A percentile compares a stretch with the other conserved stretches of the same genome.
Evolutionary conservation across 2,797 vertebrate species (phyloP).

Genomic region (Acanthiza pusilla): DNA sequence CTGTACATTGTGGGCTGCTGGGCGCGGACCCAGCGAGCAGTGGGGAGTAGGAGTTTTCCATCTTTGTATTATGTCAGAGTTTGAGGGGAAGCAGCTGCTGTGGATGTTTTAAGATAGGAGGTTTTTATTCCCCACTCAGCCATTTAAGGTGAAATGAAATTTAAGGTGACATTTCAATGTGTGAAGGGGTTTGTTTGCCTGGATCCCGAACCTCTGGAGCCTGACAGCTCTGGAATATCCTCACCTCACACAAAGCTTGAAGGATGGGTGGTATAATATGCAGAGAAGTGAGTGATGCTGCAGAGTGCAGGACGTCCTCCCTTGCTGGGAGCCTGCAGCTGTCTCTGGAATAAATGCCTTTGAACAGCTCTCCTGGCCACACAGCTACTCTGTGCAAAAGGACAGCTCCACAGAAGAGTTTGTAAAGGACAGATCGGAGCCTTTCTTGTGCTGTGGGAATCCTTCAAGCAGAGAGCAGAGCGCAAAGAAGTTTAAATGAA

Average conservation of each 20-base stretch:
- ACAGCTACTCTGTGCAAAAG: background rate
- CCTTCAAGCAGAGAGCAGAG: background rate
- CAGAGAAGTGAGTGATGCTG: background rate
- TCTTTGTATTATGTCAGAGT: constrained; percentile 6
- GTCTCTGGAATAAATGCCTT: background rate
- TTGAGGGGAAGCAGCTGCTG: constrained; percentile 51
- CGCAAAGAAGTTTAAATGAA: background rate
- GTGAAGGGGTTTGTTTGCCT: background rate
- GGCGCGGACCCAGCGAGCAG: background rate
- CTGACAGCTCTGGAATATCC: background rate
- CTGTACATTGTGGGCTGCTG: constrained; percentile 3
- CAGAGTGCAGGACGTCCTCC: background rate
- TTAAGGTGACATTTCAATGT: background rate
- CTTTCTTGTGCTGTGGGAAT: background rate
- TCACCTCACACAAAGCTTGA: background rate
- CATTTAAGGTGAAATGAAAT: constrained; percentile 20
- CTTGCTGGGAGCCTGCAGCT: background rate
- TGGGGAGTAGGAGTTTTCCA: constrained; percentile 41
- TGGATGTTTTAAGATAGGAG: background rate
- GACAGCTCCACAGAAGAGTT: background rate
- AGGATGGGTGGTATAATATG: fast-evolving
- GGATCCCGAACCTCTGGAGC: background rate
- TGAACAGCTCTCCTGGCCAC: background rate
- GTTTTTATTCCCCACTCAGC: background rate
- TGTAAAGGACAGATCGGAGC: background rate